Percentiles rank a stretch among this genome's conserved stretches.
These are phyloP conservation scores for Campylomormyrus tamandua DNA, from an alignment of 2,113 vertebrate genomes.

Conservation along the genomic window DNA sequence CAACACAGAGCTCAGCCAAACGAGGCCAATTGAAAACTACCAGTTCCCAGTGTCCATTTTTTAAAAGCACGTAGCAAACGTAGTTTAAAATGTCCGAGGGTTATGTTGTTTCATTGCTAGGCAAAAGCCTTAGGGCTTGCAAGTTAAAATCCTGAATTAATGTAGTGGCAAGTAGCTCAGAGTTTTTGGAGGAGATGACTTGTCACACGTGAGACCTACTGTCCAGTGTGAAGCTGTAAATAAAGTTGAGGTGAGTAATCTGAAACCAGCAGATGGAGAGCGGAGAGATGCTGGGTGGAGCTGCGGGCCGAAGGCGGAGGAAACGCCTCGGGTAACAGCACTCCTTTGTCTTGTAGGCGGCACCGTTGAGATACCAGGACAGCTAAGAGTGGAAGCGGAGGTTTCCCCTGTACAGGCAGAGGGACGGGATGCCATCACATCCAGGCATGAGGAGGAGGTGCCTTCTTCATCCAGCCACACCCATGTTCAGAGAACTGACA, in stretches of 20 bases:
- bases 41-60: not conserved
- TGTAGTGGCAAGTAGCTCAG: not conserved
- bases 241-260: not conserved
- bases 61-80: not conserved
- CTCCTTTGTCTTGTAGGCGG: slow-evolving; percentile 1
- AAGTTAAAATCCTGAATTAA: not conserved
- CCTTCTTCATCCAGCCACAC: not conserved
- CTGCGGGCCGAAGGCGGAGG: not conserved
- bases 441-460: not conserved
- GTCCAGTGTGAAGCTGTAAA: slow-evolving; percentile 31
- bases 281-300: not conserved
- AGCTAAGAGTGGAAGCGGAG: not conserved
- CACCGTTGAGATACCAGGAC: not conserved
- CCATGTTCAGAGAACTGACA: not conserved
- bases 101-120: not conserved
- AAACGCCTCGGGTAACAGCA: not conserved
- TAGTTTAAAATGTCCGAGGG: not conserved
- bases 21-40: not conserved
- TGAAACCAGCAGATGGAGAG: not conserved
- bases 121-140: not conserved
- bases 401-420: not conserved
- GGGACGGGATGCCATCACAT: not conserved
- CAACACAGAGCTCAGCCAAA: not conserved
- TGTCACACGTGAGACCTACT: not conserved
- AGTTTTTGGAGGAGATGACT: not conserved